Percentiles rank a stretch among this genome's conserved stretches.
Conservation (phyloP, 2,888 invertebrate genomes). For the Exocentrus adspersus region DNA sequence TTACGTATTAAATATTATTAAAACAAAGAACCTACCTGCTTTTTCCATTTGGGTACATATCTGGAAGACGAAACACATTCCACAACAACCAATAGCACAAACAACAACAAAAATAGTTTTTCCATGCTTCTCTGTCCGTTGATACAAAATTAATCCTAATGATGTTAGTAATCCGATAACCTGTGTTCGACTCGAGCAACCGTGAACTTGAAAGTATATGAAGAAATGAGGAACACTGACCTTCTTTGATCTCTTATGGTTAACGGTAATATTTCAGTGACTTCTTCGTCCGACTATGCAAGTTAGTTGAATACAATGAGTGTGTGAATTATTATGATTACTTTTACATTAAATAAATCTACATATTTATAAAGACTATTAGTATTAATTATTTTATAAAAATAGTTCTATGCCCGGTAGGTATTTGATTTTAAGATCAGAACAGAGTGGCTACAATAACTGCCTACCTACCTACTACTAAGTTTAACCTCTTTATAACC, state of each 20-base stretch:
- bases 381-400: no score
- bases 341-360: not conserved
- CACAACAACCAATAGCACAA: slow-evolving; percentile 26
- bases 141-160: not conserved
- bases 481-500: no score
- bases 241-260: slow-evolving; percentile 51
- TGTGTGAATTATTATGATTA: not conserved
- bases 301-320: not conserved
- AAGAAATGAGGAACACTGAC: slow-evolving; percentile 40
- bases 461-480: no score
- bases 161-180: not conserved
- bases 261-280: slow-evolving; percentile 52
- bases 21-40: slow-evolving; percentile 72
- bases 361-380: no score
- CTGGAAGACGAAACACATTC: slow-evolving; percentile 60
- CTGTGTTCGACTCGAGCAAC: slow-evolving; percentile 41
- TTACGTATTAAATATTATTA: no score
- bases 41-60: slow-evolving; percentile 83
- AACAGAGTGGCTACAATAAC: no score
- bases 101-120: slow-evolving; percentile 13
- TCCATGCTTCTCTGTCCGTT: slow-evolving; percentile 2
- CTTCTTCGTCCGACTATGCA: slow-evolving; percentile 27
- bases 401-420: no score
- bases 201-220: slow-evolving; percentile 58
- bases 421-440: no score